Conservation (phyloP, 2,888 invertebrate genomes). For the Masnerella sp. region DNA sequence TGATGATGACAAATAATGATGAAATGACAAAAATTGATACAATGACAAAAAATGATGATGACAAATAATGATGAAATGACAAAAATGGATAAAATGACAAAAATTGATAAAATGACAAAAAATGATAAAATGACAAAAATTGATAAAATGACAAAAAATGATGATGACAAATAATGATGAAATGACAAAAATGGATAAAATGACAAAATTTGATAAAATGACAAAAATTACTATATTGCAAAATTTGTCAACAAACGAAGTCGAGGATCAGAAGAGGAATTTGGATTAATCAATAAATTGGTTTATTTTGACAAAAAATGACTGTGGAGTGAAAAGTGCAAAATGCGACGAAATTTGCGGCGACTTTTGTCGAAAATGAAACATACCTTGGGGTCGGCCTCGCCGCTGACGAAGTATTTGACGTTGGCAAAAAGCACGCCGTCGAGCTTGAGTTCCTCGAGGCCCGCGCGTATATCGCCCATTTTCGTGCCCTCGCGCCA, state of each 20-base stretch:
- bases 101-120: neutral
- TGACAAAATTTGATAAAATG: neutral
- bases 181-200: neutral
- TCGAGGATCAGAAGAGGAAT: too few species aligned
- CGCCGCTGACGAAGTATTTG: conserved; percentile 90
- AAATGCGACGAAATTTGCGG: too few species aligned
- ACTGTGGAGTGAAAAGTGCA: too few species aligned
- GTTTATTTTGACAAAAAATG: too few species aligned
- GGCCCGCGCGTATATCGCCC: conserved; percentile 77
- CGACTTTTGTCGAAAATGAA: too few species aligned
- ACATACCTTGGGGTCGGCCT: conserved; percentile 77
- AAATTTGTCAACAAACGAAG: too few species aligned
- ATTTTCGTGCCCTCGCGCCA: conserved; percentile 68
- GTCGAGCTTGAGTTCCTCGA: conserved; percentile 77
- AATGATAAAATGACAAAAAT: neutral
- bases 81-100: too few species aligned
- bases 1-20: too few species aligned
- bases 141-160: neutral
- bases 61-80: too few species aligned
- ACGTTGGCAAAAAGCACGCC: conserved; percentile 89
- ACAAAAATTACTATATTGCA: too few species aligned
- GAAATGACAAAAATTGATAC: neutral
- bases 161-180: too few species aligned
- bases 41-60: neutral
- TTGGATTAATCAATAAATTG: too few species aligned